Percentiles rank a stretch among this genome's conserved stretches.
These are phyloP conservation scores for Dolichotis patagonum DNA, from an alignment of 2,113 vertebrate species.

Conservation along the genomic window DNA sequence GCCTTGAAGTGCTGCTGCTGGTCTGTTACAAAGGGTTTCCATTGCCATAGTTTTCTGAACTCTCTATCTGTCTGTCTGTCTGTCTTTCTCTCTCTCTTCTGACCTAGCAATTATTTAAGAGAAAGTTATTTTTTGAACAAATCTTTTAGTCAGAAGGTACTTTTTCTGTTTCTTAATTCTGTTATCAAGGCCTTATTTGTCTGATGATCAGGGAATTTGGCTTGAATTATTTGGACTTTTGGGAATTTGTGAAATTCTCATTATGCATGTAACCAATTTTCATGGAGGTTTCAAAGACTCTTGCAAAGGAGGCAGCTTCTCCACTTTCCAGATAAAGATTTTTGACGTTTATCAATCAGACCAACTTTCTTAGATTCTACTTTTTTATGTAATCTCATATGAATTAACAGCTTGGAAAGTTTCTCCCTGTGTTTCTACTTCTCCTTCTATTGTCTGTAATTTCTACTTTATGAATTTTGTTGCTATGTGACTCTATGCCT, in stretches of 20 bases:
- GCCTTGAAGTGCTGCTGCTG: not conserved
- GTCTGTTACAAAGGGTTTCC: not conserved
- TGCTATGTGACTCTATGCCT: not conserved
- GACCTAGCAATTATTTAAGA: not conserved
- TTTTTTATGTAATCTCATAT: not conserved
- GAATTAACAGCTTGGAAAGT: not conserved
- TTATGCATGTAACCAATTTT: not conserved
- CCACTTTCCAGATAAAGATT: not conserved
- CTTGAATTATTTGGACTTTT: not conserved
- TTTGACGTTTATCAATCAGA: not conserved
- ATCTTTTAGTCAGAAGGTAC: not conserved
- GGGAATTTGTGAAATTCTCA: not conserved
- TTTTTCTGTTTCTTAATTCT: not conserved
- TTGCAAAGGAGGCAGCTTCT: not conserved
- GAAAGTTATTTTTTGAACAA: not conserved
- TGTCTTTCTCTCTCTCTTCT: conserved; percentile 11
- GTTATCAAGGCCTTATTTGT: not conserved
- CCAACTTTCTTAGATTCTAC: not conserved
- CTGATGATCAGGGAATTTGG: not conserved
- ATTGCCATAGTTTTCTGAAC: not conserved
- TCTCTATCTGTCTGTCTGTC: not conserved
- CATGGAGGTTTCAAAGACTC: not conserved
- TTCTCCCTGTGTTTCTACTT: not conserved
- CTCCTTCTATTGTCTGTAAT: not conserved
- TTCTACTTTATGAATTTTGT: not conserved